These are phyloP conservation scores for Petrolisthes cinctipes DNA, from an alignment of 2,888 invertebrate genomes.

Conservation along the genomic window DNA sequence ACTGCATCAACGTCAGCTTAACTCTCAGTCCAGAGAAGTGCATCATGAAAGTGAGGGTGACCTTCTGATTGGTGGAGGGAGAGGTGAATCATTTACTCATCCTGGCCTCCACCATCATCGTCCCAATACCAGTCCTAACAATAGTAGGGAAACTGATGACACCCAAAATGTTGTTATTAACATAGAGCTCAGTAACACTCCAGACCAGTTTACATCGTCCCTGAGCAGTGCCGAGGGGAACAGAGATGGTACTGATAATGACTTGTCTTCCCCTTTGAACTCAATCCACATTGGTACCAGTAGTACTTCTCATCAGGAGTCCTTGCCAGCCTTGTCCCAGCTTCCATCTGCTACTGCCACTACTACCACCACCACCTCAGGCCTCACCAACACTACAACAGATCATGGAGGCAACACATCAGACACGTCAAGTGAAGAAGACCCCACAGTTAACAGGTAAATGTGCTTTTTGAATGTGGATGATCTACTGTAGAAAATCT, in stretches of 20 bases:
- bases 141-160: background rate
- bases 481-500: no score
- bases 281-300: conserved; percentile 3
- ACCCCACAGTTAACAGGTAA: conserved; percentile 29
- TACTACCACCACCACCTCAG: conserved; percentile 5
- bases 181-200: conserved; percentile 22
- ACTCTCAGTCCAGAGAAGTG: background rate
- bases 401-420: conserved; percentile 12
- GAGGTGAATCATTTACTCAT: background rate
- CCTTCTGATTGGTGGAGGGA: background rate
- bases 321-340: background rate
- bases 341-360: background rate
- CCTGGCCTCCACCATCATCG: conserved; percentile 6
- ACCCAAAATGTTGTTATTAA: conserved; percentile 40
- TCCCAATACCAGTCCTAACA: background rate
- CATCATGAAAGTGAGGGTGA: background rate
- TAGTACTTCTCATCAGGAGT: background rate
- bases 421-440: conserved; percentile 32
- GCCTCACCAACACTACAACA: background rate
- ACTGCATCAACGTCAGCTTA: background rate
- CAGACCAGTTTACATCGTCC: background rate
- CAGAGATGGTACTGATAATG: background rate
- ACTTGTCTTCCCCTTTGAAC: background rate
- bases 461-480: background rate
- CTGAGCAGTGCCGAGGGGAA: conserved; percentile 12